Conservation (phyloP, 2,888 invertebrate genomes). For the Dorcus hopei region DNA sequence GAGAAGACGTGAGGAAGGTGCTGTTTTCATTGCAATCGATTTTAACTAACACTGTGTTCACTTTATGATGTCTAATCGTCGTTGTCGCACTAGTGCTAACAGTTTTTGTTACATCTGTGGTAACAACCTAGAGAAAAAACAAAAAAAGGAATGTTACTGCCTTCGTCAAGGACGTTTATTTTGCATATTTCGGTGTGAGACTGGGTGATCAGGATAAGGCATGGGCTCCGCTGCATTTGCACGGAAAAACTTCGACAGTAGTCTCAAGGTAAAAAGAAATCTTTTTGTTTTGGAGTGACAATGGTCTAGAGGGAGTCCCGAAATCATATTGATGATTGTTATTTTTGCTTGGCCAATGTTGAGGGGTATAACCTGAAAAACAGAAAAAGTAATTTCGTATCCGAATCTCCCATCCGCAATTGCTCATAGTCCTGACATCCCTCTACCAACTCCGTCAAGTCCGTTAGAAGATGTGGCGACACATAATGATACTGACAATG, state of each 20-base stretch:
- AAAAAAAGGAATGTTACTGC: no score
- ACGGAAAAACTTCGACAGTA: constrained; percentile 25
- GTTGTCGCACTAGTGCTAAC: no score
- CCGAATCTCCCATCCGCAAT: background rate
- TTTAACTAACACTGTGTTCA: no score
- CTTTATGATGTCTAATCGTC: no score
- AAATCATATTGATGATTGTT: background rate
- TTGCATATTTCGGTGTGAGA: no score
- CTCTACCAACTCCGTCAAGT: background rate
- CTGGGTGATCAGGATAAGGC: constrained; percentile 22
- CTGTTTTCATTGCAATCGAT: no score
- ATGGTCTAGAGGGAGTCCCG: background rate
- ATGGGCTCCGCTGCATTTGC: constrained; percentile 23
- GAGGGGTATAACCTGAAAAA: background rate
- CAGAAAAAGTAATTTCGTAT: background rate
- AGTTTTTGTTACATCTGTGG: no score
- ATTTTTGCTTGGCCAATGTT: background rate
- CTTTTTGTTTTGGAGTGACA: background rate
- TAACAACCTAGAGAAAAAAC: no score
- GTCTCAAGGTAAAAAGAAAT: constrained; percentile 14
- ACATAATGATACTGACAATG: no score
- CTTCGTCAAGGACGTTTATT: background rate
- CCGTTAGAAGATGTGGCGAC: no score
- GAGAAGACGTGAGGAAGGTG: no score
- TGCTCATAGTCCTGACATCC: background rate